These are phyloP conservation scores for Psettodes erumei DNA, from an alignment of 2,113 vertebrate genomes.

Conservation along the genomic window DNA sequence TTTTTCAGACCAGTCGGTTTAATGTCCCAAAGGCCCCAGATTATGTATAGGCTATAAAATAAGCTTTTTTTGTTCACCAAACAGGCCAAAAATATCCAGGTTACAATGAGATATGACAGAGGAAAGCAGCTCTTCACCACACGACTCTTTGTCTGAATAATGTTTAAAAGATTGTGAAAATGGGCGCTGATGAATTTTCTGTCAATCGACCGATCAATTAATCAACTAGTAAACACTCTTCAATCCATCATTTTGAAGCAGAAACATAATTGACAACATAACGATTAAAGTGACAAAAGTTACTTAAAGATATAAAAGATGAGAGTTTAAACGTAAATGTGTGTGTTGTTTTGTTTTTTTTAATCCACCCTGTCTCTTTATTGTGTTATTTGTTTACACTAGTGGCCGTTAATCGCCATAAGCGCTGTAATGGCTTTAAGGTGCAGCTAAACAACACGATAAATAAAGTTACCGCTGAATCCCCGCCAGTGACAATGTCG, in stretches of 20 bases:
- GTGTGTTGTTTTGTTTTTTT: no score
- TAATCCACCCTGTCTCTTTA: neutral
- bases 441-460: constrained; percentile 16
- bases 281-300: constrained; percentile 3
- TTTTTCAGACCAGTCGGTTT: neutral
- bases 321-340: neutral
- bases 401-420: constrained; percentile 8
- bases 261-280: neutral
- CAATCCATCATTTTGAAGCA: neutral
- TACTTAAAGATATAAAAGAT: neutral
- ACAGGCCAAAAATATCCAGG: neutral
- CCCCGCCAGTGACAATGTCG: constrained; percentile 52
- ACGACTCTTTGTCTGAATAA: neutral
- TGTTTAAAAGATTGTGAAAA: neutral
- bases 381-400: constrained; percentile 51
- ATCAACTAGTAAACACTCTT: neutral
- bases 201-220: neutral
- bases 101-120: neutral
- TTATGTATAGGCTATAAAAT: neutral
- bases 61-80: neutral
- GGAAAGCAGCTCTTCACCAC: neutral
- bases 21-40: no score
- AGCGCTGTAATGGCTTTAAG: neutral
- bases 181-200: neutral
- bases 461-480: constrained; percentile 60